Evolutionary conservation across 2,113 vertebrate genomes (phyloP), one percentile per base, ranked within the genome.

Genomic region (Gopherus evgoodei): DNA sequence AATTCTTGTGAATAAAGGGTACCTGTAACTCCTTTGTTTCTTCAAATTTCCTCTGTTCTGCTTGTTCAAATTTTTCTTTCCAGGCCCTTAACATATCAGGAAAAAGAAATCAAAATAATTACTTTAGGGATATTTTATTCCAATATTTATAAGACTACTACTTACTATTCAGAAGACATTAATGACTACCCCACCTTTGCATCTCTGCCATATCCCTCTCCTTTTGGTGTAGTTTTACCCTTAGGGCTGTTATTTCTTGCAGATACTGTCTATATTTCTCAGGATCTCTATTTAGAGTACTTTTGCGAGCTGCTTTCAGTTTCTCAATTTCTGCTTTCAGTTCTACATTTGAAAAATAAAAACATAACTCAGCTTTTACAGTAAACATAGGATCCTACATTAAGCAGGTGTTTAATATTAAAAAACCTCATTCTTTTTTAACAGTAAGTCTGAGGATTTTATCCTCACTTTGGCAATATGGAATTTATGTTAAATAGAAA

Each of bases 251-350:
- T 54, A 99, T 99, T 98, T 99, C 99, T 96, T 99, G 99, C 95
- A 98, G 97, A 80, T 99, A 99, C 49, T 97, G 97, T 72, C 97
- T 97, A 78, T 99, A 99, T 93, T 98, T 98, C 84, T 99, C 98
- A 12, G 99, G 99, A 89, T 99, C 98, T 17, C 98, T 90, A 65
- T 98, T 99, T 84, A 97, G 97, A 59, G 97, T 95, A 44, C 97
- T 99, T 96, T 97, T 99, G 96, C 99, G 99, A 85, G 99, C 99
- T 1, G 99, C 98, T 90, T 98, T 99, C 89, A 99, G 97, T 95
- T 99, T 99, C 95, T 99, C 99, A 94, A 99, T 99, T 98, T 99
- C 99, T 78, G 99, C 98, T 97, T 99, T 99, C 95, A 99, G 84
- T 92, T 99, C 99, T 99, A 92, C 79, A 96, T 65, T 42, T 80